phyloP scores from a whole-genome alignment of 2,797 vertebrate genomes.

The Myotis vivesi region DNA sequence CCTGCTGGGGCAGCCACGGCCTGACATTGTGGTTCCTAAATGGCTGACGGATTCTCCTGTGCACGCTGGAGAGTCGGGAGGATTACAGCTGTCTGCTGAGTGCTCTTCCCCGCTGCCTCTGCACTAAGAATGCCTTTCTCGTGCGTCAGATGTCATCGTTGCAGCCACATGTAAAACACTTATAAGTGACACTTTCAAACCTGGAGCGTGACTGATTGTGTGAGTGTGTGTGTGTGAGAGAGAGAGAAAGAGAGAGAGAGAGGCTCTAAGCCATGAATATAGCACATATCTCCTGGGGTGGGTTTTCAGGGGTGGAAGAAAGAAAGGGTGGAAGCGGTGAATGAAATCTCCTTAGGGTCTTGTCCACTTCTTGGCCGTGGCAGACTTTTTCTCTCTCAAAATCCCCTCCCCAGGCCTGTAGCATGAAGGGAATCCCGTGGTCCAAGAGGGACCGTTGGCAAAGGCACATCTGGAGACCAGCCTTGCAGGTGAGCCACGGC shows the following conservation, averaged over 20 bases:
- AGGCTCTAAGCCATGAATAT: neutral
- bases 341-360: conserved; percentile 13
- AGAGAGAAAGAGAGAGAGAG: neutral
- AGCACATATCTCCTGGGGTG: conserved; percentile 39
- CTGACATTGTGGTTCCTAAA: conserved; percentile 80
- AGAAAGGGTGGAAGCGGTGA: conserved; percentile 59
- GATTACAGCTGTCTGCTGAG: conserved; percentile 56
- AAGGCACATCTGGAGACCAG: conserved; percentile 74
- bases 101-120: conserved; percentile 52
- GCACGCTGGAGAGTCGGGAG: conserved; percentile 49
- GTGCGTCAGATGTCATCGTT: conserved; percentile 78
- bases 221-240: conserved; percentile 44
- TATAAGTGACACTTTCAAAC: conserved; percentile 79
- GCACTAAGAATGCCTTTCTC: conserved; percentile 75
- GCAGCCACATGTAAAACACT: conserved; percentile 82
- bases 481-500: conserved; percentile 55
- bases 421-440: conserved; percentile 8
- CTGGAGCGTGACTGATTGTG: conserved; percentile 74
- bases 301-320: conserved; percentile 64
- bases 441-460: neutral
- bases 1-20: conserved; percentile 77
- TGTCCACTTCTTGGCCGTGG: neutral
- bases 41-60: conserved; percentile 78
- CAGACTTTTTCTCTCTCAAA: conserved; percentile 46
- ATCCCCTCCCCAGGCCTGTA: neutral